A percentile compares a stretch with the other conserved stretches of the same genome.
Conservation (phyloP, 2,113 vertebrate species). For the Anhinga rufa region DNA sequence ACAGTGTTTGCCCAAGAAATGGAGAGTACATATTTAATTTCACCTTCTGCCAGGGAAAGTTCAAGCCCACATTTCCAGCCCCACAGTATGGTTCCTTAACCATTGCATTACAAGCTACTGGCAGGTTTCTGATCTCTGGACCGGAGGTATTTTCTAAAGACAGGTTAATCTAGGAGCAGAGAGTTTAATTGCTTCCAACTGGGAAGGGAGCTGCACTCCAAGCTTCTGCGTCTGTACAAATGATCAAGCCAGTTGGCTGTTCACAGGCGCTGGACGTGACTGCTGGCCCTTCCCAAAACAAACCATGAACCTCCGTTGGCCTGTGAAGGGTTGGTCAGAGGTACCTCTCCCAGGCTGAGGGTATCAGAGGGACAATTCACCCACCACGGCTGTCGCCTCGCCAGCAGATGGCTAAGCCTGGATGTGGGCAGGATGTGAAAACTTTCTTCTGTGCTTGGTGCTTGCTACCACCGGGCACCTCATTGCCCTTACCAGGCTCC, state of each 20-base stretch:
- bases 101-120: neutral
- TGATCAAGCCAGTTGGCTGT: neutral
- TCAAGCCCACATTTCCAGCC: neutral
- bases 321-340: neutral
- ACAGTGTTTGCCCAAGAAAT: neutral
- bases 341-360: neutral
- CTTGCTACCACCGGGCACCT: fast-evolving
- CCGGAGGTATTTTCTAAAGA: neutral
- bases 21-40: constrained; percentile 27
- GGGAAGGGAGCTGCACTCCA: neutral
- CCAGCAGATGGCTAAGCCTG: neutral
- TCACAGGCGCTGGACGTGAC: neutral
- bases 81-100: neutral
- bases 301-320: neutral
- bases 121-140: neutral
- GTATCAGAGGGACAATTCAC: neutral
- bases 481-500: neutral
- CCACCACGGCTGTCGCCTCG: fast-evolving
- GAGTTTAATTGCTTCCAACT: neutral
- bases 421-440: neutral
- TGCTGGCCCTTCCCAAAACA: neutral
- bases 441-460: fast-evolving
- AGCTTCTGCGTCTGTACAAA: neutral
- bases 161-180: neutral
- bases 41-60: constrained; percentile 15